phyloP scores from a whole-genome alignment of 1,140 invertebrate species.

The Chironomus tepperi region DNA sequence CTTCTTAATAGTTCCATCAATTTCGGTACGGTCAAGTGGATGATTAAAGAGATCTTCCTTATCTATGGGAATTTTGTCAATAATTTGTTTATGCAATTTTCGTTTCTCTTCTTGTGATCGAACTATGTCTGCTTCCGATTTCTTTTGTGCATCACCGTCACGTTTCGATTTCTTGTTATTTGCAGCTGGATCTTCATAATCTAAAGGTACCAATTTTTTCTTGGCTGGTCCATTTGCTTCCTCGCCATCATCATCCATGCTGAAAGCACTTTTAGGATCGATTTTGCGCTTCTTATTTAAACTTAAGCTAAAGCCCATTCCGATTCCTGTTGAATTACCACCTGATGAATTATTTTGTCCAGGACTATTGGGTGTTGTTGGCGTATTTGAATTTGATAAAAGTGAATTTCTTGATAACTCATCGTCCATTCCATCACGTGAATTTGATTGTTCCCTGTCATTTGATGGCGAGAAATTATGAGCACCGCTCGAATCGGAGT shows the following conservation, averaged over 20 bases:
- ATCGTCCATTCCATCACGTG: constrained; percentile 30
- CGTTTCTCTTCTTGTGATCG: constrained; percentile 89
- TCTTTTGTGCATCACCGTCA: constrained; percentile 49
- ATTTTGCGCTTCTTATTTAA: constrained; percentile 59
- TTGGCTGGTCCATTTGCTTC: constrained; percentile 56
- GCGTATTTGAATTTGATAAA: constrained; percentile 4
- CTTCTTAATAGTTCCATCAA: constrained; percentile 76
- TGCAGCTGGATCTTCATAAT: not conserved
- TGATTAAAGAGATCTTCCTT: constrained; percentile 93
- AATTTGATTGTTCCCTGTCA: constrained; percentile 36
- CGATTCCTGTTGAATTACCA: not conserved
- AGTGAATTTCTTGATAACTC: not conserved
- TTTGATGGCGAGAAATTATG: constrained; percentile 36
- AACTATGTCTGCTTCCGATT: constrained; percentile 54
- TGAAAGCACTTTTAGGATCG: constrained; percentile 83
- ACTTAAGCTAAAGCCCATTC: constrained; percentile 11
- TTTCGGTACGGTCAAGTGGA: constrained; percentile 80
- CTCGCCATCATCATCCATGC: constrained; percentile 81
- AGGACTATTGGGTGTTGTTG: constrained; percentile 1
- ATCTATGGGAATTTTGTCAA: constrained; percentile 96
- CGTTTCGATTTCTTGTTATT: not conserved
- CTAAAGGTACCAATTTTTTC: constrained; percentile 67
- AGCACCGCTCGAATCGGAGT: constrained; percentile 47
- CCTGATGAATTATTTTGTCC: not conserved
- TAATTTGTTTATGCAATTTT: constrained; percentile 91